Evolutionary conservation across 2,888 invertebrate species (phyloP).

Genomic region (Calameuta idolon): DNA sequence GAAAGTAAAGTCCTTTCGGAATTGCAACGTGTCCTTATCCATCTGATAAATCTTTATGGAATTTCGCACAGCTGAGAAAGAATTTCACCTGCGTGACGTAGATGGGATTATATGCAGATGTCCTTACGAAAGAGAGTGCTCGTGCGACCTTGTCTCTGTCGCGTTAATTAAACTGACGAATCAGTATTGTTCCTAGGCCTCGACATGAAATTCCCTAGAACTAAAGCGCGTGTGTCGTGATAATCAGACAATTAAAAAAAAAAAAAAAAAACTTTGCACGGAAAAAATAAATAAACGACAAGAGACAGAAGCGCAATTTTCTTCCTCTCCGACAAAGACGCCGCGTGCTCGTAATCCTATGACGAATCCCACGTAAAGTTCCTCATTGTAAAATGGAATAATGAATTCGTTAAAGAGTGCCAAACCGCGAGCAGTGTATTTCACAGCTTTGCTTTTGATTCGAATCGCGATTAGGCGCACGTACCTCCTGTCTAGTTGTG

Average conservation of each 20-base stretch:
- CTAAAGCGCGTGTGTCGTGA: background rate
- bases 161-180: background rate
- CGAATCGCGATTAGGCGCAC: background rate
- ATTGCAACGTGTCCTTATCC: background rate
- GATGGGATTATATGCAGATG: constrained; percentile 4
- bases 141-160: constrained; percentile 1
- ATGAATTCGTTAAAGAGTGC: too few relatives aligned
- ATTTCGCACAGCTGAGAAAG: background rate
- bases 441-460: background rate
- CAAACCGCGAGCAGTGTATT: too few relatives aligned
- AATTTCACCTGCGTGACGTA: background rate
- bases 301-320: background rate
- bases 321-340: background rate
- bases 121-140: background rate
- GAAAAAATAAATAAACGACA: background rate
- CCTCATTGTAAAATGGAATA: too few relatives aligned
- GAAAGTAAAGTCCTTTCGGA: background rate
- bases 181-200: background rate
- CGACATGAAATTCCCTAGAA: background rate
- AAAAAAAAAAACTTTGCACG: too few relatives aligned
- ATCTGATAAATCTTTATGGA: background rate
- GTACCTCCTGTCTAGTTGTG: background rate
- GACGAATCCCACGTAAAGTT: background rate
- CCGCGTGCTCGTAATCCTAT: background rate
- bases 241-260: background rate